phyloP scores from a whole-genome alignment of 2,113 vertebrate species.

The Charadrius vociferus region DNA sequence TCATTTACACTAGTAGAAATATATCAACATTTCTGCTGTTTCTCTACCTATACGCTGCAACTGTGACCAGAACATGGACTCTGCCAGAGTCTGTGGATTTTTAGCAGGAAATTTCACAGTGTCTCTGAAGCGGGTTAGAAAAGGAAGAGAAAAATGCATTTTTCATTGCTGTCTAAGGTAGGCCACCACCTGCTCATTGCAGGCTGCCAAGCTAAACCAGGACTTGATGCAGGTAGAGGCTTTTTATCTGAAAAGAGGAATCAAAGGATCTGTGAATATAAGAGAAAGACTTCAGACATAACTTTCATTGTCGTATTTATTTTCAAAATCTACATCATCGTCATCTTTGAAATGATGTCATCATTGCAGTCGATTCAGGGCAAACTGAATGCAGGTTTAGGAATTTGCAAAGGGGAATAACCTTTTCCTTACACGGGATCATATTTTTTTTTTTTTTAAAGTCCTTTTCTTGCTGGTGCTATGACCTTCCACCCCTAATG shows the following conservation, averaged over 20 bases:
- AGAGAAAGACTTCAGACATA: not conserved
- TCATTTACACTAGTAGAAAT: not conserved
- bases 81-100: not conserved
- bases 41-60: not conserved
- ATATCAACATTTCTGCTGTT: not conserved
- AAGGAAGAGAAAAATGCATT: not conserved
- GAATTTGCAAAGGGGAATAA: not conserved
- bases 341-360: not conserved
- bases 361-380: not conserved
- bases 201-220: not conserved
- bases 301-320: not conserved
- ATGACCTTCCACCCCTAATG: not conserved
- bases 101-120: not conserved
- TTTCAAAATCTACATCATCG: not conserved
- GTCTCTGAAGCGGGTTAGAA: not conserved
- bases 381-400: not conserved
- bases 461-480: not conserved
- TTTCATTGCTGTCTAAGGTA: not conserved
- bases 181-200: not conserved
- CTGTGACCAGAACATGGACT: not conserved
- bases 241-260: not conserved
- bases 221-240: not conserved
- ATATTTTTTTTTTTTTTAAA: not conserved
- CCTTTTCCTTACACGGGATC: not conserved
- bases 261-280: not conserved